These are phyloP conservation scores for Aricia agestis DNA, from an alignment of 1,140 invertebrate genomes.

Conservation along the genomic window DNA sequence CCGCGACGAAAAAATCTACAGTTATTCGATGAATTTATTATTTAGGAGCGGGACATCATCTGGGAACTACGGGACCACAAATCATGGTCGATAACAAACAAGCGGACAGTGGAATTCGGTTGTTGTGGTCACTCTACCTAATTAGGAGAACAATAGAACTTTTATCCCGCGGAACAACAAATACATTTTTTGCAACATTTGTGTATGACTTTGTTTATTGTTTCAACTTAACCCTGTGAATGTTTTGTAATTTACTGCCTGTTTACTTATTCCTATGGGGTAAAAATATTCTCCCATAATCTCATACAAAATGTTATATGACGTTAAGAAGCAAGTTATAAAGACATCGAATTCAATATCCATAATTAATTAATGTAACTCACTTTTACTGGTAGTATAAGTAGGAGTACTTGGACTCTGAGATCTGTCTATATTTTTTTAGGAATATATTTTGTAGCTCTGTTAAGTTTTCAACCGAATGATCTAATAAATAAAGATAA, in stretches of 20 bases:
- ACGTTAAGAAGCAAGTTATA: no score
- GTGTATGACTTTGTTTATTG: constrained; percentile 3
- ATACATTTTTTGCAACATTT: constrained; percentile 3
- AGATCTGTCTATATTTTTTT: no score
- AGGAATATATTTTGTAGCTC: no score
- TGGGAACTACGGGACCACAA: no score
- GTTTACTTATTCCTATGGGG: background rate
- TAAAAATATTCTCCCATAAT: no score
- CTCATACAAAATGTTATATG: no score
- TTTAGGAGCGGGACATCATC: background rate
- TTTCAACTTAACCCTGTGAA: background rate
- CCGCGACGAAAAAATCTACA: background rate
- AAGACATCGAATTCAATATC: no score
- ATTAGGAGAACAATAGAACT: background rate
- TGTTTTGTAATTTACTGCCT: background rate
- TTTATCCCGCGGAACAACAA: background rate
- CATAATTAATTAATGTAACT: no score
- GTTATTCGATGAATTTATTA: background rate
- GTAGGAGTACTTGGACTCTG: no score
- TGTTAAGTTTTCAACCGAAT: no score
- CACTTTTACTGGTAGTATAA: no score
- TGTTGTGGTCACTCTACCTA: background rate
- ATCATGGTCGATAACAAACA: background rate
- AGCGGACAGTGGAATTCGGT: background rate
- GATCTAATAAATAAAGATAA: no score